Evolutionary conservation across 2,888 invertebrate genomes (phyloP).

Genomic region (Napeogenes inachia): DNA sequence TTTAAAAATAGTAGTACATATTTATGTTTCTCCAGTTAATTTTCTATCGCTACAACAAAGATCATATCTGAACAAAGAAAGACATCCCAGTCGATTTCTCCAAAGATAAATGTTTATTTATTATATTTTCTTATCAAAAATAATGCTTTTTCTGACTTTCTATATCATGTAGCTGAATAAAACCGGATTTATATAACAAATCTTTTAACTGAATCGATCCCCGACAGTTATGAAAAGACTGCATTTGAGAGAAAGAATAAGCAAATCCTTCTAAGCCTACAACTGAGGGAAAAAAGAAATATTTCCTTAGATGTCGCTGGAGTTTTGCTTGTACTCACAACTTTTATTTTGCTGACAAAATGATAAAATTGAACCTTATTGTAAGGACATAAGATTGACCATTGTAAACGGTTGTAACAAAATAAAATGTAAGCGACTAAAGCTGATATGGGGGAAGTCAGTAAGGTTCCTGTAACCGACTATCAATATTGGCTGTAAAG

Average conservation of each 20-base stretch:
- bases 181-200: constrained; percentile 57
- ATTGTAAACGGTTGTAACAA: constrained; percentile 21
- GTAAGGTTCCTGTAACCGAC: constrained; percentile 62
- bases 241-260: constrained; percentile 51
- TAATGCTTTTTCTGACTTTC: neutral
- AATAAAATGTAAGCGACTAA: constrained; percentile 31
- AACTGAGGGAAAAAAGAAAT: constrained; percentile 59
- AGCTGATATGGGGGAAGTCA: constrained; percentile 54
- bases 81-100: too few relatives aligned
- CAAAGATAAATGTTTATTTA: neutral
- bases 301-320: constrained; percentile 62
- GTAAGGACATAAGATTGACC: constrained; percentile 35
- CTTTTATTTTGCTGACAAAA: constrained; percentile 31
- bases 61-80: too few relatives aligned
- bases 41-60: too few relatives aligned
- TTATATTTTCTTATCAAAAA: neutral
- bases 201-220: constrained; percentile 58
- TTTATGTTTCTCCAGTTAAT: too few relatives aligned
- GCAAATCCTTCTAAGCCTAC: constrained; percentile 59
- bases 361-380: constrained; percentile 29
- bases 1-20: too few relatives aligned
- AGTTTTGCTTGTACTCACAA: constrained; percentile 46
- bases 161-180: constrained; percentile 39
- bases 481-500: constrained; percentile 71
- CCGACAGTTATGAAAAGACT: constrained; percentile 71